Percentiles rank a stretch among this genome's conserved stretches.
Evolutionary conservation across 2,888 invertebrate genomes (phyloP).

Genomic region (Synergus itoensis): DNA sequence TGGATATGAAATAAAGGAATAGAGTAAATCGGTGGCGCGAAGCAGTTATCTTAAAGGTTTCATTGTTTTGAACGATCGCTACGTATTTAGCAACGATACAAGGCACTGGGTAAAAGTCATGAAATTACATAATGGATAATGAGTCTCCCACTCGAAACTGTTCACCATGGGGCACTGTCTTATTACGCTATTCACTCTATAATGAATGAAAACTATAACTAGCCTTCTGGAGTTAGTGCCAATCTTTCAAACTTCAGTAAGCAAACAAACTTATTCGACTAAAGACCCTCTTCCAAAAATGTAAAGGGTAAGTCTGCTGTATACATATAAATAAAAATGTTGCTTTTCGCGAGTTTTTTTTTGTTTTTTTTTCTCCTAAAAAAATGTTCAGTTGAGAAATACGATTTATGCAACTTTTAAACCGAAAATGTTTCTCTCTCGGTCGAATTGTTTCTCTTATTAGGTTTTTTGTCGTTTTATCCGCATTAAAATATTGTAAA

Average conservation of each 20-base stretch:
- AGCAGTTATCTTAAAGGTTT: constrained; percentile 52
- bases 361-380: too few relatives aligned
- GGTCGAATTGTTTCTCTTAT: too few relatives aligned
- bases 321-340: background rate
- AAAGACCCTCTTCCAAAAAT: background rate
- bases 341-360: background rate
- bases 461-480: too few relatives aligned
- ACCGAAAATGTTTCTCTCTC: too few relatives aligned
- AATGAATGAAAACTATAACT: constrained; percentile 46
- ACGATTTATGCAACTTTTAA: too few relatives aligned
- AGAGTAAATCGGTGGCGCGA: constrained; percentile 52
- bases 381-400: too few relatives aligned
- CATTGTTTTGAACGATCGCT: constrained; percentile 57
- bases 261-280: background rate
- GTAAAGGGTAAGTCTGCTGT: background rate
- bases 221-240: background rate
- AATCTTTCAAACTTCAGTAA: constrained; percentile 23
- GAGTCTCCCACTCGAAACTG: constrained; percentile 54
- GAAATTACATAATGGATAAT: constrained; percentile 63
- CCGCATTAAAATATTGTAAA: too few relatives aligned
- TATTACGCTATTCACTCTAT: constrained; percentile 31
- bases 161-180: constrained; percentile 34
- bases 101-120: constrained; percentile 62
- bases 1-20: constrained; percentile 39
- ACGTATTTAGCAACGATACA: constrained; percentile 60